phyloP scores from a whole-genome alignment of 2,113 vertebrate species.

The Apeltes quadracus region DNA sequence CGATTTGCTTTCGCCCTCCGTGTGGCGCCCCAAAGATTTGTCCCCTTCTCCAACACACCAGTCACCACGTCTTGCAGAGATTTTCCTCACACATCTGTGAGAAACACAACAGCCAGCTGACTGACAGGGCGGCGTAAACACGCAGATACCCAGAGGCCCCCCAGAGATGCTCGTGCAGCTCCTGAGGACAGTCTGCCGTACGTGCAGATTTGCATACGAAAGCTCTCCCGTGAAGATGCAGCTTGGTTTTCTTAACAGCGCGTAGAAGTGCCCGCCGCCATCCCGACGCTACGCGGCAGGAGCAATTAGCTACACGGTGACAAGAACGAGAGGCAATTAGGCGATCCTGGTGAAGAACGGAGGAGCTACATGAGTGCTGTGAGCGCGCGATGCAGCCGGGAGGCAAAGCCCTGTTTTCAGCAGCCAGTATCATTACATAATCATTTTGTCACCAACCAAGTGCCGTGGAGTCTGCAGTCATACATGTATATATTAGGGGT shows the following conservation, averaged over 20 bases:
- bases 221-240: not conserved
- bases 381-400: slow-evolving; percentile 23
- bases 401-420: slow-evolving; percentile 22
- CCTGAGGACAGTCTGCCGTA: not conserved
- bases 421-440: too few relatives aligned
- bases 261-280: not conserved
- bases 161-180: not conserved
- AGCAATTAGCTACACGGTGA: slow-evolving; percentile 41
- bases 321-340: slow-evolving; percentile 43
- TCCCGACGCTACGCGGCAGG: not conserved
- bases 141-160: not conserved
- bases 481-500: too few relatives aligned
- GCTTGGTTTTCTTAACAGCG: not conserved
- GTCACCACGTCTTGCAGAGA: not conserved
- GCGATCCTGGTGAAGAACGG: slow-evolving; percentile 39
- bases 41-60: not conserved
- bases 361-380: slow-evolving; percentile 34
- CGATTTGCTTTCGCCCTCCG: not conserved
- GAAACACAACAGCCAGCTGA: not conserved
- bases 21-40: not conserved
- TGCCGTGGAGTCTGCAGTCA: too few relatives aligned
- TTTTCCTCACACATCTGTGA: slow-evolving; percentile 1
- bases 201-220: not conserved
- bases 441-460: too few relatives aligned
- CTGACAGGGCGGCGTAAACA: not conserved